Percentiles rank a stretch among this genome's conserved stretches.
These are phyloP conservation scores for Miltochrista miniata DNA, from an alignment of 2,888 invertebrate species.

Conservation along the genomic window DNA sequence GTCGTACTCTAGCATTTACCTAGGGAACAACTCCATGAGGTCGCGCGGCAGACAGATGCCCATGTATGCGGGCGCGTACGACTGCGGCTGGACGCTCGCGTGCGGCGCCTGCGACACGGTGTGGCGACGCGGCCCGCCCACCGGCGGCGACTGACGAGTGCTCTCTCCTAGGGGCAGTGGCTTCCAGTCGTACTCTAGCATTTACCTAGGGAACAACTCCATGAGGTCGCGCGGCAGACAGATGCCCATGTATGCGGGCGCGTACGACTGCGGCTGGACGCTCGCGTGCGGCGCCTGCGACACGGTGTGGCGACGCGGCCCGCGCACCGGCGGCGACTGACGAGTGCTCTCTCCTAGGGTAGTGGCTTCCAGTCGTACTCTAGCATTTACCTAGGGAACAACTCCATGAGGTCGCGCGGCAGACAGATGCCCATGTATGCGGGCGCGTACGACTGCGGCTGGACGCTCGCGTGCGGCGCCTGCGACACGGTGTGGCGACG, in stretches of 20 bases:
- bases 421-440: conserved; percentile 90
- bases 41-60: conserved; percentile 89
- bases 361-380: conserved; percentile 81
- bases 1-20: conserved; percentile 63
- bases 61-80: conserved; percentile 79
- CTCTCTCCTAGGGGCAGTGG: conserved; percentile 58
- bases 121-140: conserved; percentile 17
- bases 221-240: conserved; percentile 87
- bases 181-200: conserved; percentile 66
- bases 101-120: conserved; percentile 19
- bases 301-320: conserved; percentile 19
- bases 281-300: conserved; percentile 23
- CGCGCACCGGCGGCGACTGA: conserved; percentile 16
- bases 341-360: conserved; percentile 36
- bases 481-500: conserved; percentile 18
- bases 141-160: conserved; percentile 17
- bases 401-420: conserved; percentile 86
- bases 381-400: conserved; percentile 84
- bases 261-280: conserved; percentile 24
- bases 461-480: conserved; percentile 21
- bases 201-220: conserved; percentile 85
- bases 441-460: conserved; percentile 34
- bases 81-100: conserved; percentile 21
- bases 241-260: conserved; percentile 87
- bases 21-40: conserved; percentile 87